phyloP scores from a whole-genome alignment of 2,888 invertebrate genomes.

The Junonia oenone region DNA sequence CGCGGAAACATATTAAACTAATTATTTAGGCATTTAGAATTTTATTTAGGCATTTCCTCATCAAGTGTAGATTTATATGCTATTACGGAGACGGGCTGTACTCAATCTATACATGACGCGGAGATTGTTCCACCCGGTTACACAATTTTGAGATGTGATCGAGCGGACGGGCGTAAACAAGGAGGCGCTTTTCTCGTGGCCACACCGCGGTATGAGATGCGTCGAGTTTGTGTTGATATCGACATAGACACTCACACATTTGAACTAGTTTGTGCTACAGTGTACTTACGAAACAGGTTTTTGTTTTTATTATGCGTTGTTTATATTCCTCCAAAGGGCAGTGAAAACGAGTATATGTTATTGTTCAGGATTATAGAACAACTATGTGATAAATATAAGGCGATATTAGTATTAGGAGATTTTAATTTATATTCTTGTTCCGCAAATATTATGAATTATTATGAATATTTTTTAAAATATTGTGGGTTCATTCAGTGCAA shows the following conservation, averaged over 20 bases:
- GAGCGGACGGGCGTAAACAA: slow-evolving; percentile 18
- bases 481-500: slow-evolving; percentile 19
- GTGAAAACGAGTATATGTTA: slow-evolving; percentile 10
- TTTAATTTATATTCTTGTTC: background rate
- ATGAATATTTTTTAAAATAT: slow-evolving; percentile 16
- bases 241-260: slow-evolving; percentile 12
- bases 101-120: slow-evolving; percentile 26
- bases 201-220: slow-evolving; percentile 15
- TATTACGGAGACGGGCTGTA: slow-evolving; percentile 30
- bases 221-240: slow-evolving; percentile 1
- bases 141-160: slow-evolving; percentile 15
- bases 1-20: slow-evolving; percentile 18
- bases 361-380: background rate
- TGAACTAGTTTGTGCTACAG: slow-evolving; percentile 20
- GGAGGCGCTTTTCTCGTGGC: slow-evolving; percentile 20
- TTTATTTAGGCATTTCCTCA: slow-evolving; percentile 12
- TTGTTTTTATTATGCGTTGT: slow-evolving; percentile 17
- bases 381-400: background rate
- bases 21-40: no score
- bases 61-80: slow-evolving; percentile 28
- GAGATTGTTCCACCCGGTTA: slow-evolving; percentile 24
- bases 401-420: background rate
- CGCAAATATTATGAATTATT: slow-evolving; percentile 7
- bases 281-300: slow-evolving; percentile 6
- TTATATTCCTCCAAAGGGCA: slow-evolving; percentile 17